Conservation (phyloP, 1,140 invertebrate genomes). For the Hyphantria cunea region DNA sequence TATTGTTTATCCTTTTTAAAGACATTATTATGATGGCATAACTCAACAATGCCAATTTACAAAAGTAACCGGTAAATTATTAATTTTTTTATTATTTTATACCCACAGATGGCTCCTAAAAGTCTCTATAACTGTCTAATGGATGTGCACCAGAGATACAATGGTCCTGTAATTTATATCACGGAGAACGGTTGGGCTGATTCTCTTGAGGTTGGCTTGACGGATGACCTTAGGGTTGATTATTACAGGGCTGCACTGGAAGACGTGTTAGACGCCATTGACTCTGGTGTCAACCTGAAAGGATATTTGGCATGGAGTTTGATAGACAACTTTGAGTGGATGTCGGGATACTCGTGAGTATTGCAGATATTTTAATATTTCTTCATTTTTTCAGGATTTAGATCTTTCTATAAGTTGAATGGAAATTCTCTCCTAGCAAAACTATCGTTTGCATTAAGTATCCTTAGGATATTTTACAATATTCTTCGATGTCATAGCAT, state of each 20-base stretch:
- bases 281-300: slow-evolving; percentile 85
- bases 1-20: no score
- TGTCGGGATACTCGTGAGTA: slow-evolving; percentile 82
- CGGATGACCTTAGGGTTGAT: slow-evolving; percentile 74
- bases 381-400: no score
- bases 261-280: slow-evolving; percentile 85
- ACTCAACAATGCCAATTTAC: no score
- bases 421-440: no score
- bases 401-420: no score
- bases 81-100: no score
- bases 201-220: slow-evolving; percentile 55
- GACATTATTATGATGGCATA: no score
- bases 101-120: slow-evolving; percentile 45
- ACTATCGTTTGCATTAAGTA: no score
- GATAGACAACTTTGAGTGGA: slow-evolving; percentile 76
- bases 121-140: slow-evolving; percentile 55
- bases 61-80: no score
- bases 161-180: slow-evolving; percentile 77
- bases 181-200: slow-evolving; percentile 83
- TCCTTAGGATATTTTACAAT: no score
- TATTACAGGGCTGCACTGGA: slow-evolving; percentile 62
- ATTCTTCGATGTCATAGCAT: no score
- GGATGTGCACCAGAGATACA: slow-evolving; percentile 80
- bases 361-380: no score
- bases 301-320: slow-evolving; percentile 66